Percentiles rank a stretch among this genome's conserved stretches.
phyloP scores from a whole-genome alignment of 2,113 vertebrate species.

The Spizaetus ornatus region DNA sequence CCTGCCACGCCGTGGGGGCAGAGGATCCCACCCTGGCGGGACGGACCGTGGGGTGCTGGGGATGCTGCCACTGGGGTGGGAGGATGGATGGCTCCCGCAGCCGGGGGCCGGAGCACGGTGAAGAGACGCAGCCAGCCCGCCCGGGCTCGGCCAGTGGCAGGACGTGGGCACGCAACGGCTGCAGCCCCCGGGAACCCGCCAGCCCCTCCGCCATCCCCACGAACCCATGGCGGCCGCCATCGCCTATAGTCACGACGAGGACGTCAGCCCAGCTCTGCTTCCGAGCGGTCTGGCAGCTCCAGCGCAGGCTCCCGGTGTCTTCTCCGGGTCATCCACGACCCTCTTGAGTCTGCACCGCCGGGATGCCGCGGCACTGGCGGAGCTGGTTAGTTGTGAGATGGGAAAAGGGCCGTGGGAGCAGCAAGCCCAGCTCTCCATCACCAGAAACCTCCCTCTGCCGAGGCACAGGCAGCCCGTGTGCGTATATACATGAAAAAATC shows the following conservation, averaged over 20 bases:
- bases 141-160: background rate
- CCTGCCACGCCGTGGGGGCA: rapidly evolving
- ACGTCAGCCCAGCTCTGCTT: background rate
- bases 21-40: no score
- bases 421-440: background rate
- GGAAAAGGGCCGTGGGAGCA: background rate
- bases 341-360: no score
- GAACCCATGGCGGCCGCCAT: rapidly evolving
- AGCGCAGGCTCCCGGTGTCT: rapidly evolving
- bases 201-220: background rate
- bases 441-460: background rate
- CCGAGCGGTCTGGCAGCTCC: background rate
- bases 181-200: background rate
- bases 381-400: background rate
- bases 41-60: background rate
- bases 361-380: rapidly evolving
- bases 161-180: rapidly evolving
- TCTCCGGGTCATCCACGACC: background rate
- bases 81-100: background rate
- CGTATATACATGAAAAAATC: background rate
- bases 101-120: background rate
- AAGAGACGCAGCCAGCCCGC: background rate
- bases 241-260: background rate
- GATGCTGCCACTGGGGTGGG: background rate
- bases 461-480: background rate